phyloP scores from a whole-genome alignment of 2,797 vertebrate genomes.

The Chaetophractus vellerosus region DNA sequence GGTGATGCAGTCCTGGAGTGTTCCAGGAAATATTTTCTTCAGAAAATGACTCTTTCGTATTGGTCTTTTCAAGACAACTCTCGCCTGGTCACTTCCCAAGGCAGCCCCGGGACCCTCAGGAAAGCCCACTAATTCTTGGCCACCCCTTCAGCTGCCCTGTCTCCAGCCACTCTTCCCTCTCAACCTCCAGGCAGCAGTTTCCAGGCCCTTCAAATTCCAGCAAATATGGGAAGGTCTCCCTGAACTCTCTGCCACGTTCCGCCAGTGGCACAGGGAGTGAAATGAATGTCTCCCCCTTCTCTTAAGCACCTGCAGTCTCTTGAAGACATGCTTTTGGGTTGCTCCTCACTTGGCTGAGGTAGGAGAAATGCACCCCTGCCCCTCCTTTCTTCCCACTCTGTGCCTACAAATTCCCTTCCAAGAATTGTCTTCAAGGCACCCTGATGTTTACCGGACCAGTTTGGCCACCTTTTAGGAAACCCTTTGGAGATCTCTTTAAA shows the following conservation, averaged over 20 bases:
- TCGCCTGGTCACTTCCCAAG: neutral
- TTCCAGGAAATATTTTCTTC: neutral
- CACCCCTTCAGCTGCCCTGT: neutral
- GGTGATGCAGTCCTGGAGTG: neutral
- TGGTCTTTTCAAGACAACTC: neutral
- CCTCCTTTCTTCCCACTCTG: neutral
- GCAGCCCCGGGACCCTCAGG: neutral
- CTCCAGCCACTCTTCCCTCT: neutral
- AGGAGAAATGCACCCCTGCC: neutral
- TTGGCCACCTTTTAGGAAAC: neutral
- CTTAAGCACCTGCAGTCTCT: neutral
- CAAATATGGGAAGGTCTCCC: neutral
- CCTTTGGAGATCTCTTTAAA: neutral
- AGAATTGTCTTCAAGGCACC: neutral
- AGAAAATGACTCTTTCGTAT: neutral
- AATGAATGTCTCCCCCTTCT: neutral
- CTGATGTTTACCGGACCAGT: neutral
- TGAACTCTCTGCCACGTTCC: neutral
- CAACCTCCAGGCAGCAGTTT: neutral
- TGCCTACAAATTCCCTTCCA: conserved; percentile 3
- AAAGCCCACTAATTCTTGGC: neutral
- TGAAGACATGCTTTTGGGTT: neutral
- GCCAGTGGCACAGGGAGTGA: neutral
- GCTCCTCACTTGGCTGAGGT: neutral
- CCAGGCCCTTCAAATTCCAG: neutral